Evolutionary conservation across 2,888 invertebrate species (phyloP).

Genomic region (Herminia tarsipennalis): DNA sequence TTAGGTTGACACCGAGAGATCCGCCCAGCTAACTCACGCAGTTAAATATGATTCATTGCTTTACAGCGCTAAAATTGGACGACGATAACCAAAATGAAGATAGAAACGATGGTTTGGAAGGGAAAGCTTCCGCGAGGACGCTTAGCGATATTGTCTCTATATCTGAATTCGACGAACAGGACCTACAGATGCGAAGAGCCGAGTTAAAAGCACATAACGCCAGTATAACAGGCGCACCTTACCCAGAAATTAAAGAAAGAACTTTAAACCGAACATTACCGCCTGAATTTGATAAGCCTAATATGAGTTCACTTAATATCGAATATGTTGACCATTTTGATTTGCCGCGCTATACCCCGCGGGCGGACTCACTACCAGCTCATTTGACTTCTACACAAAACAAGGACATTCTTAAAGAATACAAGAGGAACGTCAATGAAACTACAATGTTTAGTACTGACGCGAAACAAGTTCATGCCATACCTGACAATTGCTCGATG

Average conservation of each 20-base stretch:
- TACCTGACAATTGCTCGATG: slow-evolving; percentile 79
- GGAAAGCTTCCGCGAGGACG: slow-evolving; percentile 88
- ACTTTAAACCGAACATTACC: slow-evolving; percentile 66
- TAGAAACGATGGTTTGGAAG: slow-evolving; percentile 73
- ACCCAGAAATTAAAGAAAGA: slow-evolving; percentile 52
- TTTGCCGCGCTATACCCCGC: slow-evolving; percentile 59
- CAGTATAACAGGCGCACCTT: slow-evolving; percentile 56
- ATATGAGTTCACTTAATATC: slow-evolving; percentile 72
- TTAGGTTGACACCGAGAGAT: slow-evolving; percentile 46
- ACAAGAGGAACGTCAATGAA: slow-evolving; percentile 78
- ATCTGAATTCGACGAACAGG: slow-evolving; percentile 89
- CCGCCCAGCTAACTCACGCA: slow-evolving; percentile 26
- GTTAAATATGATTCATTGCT: slow-evolving; percentile 48
- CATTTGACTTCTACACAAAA: slow-evolving; percentile 76
- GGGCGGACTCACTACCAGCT: slow-evolving; percentile 73
- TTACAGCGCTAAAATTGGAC: slow-evolving; percentile 85
- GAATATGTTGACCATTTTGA: slow-evolving; percentile 69
- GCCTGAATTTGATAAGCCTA: slow-evolving; percentile 64
- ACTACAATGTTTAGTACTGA: slow-evolving; percentile 71
- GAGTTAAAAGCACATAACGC: slow-evolving; percentile 69
- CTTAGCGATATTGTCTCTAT: slow-evolving; percentile 90
- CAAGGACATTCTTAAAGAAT: slow-evolving; percentile 59
- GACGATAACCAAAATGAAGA: slow-evolving; percentile 81
- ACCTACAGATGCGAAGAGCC: slow-evolving; percentile 82
- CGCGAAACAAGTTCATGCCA: slow-evolving; percentile 66